phyloP scores from a whole-genome alignment of 2,113 vertebrate species.

The Anguilla japonica region DNA sequence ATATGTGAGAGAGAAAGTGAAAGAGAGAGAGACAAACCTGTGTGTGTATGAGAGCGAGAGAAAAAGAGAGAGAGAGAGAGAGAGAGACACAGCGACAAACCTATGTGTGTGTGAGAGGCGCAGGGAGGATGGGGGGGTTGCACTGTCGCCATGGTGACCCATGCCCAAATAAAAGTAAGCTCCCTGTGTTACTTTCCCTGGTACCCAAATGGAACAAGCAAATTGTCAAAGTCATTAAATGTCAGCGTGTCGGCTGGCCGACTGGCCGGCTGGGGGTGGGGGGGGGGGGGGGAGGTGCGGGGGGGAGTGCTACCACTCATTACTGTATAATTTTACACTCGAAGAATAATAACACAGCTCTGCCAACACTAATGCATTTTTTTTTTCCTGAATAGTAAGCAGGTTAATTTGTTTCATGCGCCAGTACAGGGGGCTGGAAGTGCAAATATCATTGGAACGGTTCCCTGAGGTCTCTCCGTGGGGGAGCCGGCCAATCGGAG shows the following conservation, averaged over 20 bases:
- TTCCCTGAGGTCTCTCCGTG: conserved; percentile 2
- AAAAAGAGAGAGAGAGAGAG: no score
- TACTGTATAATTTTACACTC: conserved; percentile 4
- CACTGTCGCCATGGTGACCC: background rate
- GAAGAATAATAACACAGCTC: background rate
- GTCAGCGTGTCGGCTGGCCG: conserved; percentile 2
- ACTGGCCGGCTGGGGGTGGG: background rate
- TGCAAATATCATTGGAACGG: conserved; percentile 8
- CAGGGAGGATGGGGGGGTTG: no score
- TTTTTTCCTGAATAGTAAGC: background rate
- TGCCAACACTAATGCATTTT: background rate
- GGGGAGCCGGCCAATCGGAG: background rate
- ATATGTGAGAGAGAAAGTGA: no score
- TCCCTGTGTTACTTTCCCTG: background rate
- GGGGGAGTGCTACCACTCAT: background rate
- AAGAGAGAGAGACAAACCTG: no score
- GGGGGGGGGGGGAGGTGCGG: no score
- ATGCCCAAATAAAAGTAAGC: background rate
- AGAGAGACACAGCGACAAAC: no score
- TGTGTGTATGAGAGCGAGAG: no score
- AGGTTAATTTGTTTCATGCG: background rate
- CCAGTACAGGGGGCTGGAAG: background rate
- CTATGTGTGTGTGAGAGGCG: background rate
- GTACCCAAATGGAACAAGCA: background rate
- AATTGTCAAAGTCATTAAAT: conserved; percentile 17